phyloP scores from a whole-genome alignment of 2,888 invertebrate species.

The Pardosa pseudoannulata region DNA sequence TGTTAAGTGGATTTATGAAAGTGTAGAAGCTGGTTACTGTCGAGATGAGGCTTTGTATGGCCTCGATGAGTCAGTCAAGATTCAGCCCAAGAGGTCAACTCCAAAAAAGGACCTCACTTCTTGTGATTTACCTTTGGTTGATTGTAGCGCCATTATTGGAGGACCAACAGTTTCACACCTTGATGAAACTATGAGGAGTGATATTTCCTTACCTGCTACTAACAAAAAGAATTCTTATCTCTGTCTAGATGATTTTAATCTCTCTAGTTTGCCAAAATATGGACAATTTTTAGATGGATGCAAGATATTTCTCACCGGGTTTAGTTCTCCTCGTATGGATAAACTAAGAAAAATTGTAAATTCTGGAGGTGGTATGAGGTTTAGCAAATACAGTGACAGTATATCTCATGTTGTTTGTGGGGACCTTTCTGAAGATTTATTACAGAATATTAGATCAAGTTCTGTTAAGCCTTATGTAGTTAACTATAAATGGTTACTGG shows the following conservation, averaged over 20 bases:
- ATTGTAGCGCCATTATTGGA: slow-evolving; percentile 75
- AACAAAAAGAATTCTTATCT: slow-evolving; percentile 29
- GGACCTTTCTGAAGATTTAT: slow-evolving; percentile 77
- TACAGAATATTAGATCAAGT: slow-evolving; percentile 75
- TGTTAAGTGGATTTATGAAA: slow-evolving; percentile 88
- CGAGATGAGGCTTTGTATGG: slow-evolving; percentile 76
- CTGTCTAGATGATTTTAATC: slow-evolving; percentile 80
- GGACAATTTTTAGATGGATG: slow-evolving; percentile 93
- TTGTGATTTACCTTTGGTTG: slow-evolving; percentile 42
- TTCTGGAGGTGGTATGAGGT: slow-evolving; percentile 89
- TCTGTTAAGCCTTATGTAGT: slow-evolving; percentile 81
- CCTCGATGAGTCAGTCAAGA: slow-evolving; percentile 44
- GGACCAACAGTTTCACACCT: slow-evolving; percentile 75
- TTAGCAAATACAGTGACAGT: slow-evolving; percentile 85
- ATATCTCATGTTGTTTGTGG: slow-evolving; percentile 89
- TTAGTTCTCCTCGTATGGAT: slow-evolving; percentile 82
- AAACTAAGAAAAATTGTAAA: slow-evolving; percentile 84
- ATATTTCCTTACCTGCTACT: neutral
- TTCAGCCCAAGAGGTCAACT: slow-evolving; percentile 54
- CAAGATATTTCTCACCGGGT: slow-evolving; percentile 86
- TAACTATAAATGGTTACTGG: slow-evolving; percentile 85
- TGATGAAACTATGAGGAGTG: slow-evolving; percentile 75
- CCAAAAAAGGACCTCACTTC: slow-evolving; percentile 57
- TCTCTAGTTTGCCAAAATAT: slow-evolving; percentile 84
- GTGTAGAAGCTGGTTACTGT: slow-evolving; percentile 83